Conservation (phyloP, 2,113 vertebrate genomes). For the Dipodomys merriami region DNA sequence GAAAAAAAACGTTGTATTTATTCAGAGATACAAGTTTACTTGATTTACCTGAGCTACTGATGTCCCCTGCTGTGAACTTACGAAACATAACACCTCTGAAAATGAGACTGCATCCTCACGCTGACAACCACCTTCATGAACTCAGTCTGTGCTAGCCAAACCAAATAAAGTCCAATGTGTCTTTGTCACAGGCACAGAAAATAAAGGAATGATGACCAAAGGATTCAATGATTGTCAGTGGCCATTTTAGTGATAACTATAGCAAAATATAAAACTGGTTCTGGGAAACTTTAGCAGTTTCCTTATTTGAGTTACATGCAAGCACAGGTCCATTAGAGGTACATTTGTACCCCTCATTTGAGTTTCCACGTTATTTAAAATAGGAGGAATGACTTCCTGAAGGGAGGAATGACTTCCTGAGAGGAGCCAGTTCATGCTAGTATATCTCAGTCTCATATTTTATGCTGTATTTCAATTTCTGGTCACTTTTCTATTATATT, state of each 20-base stretch:
- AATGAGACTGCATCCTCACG: background rate
- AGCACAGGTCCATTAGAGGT: background rate
- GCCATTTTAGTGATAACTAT: background rate
- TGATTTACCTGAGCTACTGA: constrained; percentile 26
- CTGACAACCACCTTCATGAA: background rate
- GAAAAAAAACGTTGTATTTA: constrained; percentile 31
- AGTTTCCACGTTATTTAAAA: background rate
- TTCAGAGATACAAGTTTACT: background rate
- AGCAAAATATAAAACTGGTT: constrained; percentile 28
- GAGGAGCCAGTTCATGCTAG: background rate
- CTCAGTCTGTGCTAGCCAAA: background rate
- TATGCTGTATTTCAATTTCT: background rate
- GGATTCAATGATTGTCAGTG: background rate
- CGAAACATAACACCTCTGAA: constrained; percentile 43
- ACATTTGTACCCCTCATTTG: background rate
- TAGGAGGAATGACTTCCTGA: background rate
- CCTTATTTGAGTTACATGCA: background rate
- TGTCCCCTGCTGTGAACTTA: constrained; percentile 23
- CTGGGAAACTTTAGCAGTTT: background rate
- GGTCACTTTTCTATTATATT: background rate
- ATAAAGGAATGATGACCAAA: background rate
- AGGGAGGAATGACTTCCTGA: background rate
- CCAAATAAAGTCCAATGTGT: background rate
- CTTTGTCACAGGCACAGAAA: background rate
- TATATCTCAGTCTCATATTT: background rate